Conservation (phyloP, 2,113 vertebrate species). For the Asarcornis scutulata region DNA sequence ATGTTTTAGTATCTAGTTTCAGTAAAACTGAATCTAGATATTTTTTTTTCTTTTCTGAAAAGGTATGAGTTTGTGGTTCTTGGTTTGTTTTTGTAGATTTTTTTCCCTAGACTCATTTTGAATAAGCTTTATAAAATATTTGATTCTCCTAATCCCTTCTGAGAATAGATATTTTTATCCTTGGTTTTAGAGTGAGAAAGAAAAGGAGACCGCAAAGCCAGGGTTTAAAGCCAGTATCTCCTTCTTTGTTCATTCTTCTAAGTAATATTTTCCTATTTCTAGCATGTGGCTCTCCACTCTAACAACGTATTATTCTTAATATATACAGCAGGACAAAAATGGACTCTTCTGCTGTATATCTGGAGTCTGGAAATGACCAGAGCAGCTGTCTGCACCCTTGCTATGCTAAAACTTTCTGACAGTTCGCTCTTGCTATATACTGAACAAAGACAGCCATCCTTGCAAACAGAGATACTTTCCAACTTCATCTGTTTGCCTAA, state of each 20-base stretch:
- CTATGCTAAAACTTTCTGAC: background rate
- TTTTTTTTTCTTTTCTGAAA: background rate
- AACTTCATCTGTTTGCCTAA: slow-evolving; percentile 1
- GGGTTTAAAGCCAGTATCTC: background rate
- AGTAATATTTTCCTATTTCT: background rate
- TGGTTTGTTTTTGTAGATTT: background rate
- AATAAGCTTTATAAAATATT: background rate
- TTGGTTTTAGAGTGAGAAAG: background rate
- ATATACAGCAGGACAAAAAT: background rate
- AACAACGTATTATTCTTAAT: background rate
- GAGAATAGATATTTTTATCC: slow-evolving; percentile 17
- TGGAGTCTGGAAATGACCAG: background rate
- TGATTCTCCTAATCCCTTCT: background rate
- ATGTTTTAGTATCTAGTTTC: background rate
- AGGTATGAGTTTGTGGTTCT: background rate
- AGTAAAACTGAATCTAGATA: background rate
- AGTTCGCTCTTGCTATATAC: background rate
- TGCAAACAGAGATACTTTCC: background rate
- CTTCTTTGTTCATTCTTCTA: background rate
- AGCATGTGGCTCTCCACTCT: background rate
- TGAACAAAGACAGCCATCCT: background rate
- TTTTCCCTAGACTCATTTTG: background rate
- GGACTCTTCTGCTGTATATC: background rate
- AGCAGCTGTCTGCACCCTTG: background rate
- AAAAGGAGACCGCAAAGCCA: background rate